Percentiles rank a stretch among this genome's conserved stretches.
phyloP scores from a whole-genome alignment of 1,140 invertebrate species.

The Wasmannia auropunctata region DNA sequence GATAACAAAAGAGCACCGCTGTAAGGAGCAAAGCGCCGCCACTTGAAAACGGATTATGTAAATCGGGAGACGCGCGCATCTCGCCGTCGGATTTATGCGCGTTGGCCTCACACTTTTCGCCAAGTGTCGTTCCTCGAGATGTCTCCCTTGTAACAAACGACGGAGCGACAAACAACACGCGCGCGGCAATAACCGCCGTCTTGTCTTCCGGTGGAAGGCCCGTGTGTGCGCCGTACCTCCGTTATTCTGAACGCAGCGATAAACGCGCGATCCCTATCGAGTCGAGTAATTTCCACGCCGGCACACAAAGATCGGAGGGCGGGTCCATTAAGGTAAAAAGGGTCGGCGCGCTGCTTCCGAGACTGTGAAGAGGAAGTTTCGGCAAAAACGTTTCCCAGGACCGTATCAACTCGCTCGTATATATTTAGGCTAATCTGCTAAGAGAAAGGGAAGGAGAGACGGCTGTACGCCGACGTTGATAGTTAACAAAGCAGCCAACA shows the following conservation, averaged over 20 bases:
- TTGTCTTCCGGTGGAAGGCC: conserved; percentile 7
- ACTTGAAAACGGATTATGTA: conserved; percentile 56
- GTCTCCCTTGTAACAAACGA: conserved; percentile 31
- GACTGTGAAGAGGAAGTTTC: conserved; percentile 63
- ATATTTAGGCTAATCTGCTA: conserved; percentile 53
- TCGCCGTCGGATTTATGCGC: conserved; percentile 36
- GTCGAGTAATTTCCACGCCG: conserved; percentile 45
- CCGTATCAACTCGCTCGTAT: conserved; percentile 37
- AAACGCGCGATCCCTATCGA: conserved; percentile 48
- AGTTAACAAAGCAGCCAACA: conserved; percentile 23
- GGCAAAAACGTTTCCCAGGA: conserved; percentile 47
- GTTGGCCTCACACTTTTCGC: conserved; percentile 39
- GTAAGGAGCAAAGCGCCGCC: conserved; percentile 40
- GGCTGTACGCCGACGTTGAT: not conserved
- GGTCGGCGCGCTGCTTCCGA: conserved; percentile 17
- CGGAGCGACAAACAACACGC: conserved; percentile 23
- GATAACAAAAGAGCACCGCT: conserved; percentile 36
- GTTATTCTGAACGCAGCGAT: conserved; percentile 1
- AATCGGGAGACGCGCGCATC: conserved; percentile 42
- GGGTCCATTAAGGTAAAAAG: conserved; percentile 65
- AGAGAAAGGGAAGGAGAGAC: not conserved
- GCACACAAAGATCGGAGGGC: conserved; percentile 28
- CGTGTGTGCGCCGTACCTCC: not conserved
- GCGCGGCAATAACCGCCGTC: not conserved
- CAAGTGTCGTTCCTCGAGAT: conserved; percentile 9